phyloP scores from a whole-genome alignment of 1,140 invertebrate species.

The Drosophila pachea region DNA sequence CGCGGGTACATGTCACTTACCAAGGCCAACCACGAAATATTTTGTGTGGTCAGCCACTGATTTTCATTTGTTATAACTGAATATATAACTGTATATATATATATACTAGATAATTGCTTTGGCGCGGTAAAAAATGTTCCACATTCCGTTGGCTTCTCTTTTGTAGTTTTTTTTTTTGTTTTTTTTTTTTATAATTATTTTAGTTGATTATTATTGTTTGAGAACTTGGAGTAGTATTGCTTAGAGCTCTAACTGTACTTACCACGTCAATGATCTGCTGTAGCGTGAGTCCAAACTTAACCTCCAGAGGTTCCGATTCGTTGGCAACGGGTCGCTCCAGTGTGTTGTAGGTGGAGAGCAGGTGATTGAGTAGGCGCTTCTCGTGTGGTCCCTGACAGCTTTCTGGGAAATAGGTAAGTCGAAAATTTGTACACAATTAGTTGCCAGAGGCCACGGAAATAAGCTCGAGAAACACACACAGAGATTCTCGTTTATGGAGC shows the following conservation, averaged over 20 bases:
- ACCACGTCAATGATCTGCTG: constrained; percentile 99
- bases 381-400: constrained; percentile 92
- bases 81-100: not conserved
- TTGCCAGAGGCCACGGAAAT: constrained; percentile 5
- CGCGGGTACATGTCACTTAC: constrained; percentile 87
- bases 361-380: constrained; percentile 90
- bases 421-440: constrained; percentile 44
- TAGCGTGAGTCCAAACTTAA: constrained; percentile 96
- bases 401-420: constrained; percentile 80
- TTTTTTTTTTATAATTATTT: constrained; percentile 19
- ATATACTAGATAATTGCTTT: not conserved
- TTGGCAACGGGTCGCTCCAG: constrained; percentile 97
- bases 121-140: constrained; percentile 44
- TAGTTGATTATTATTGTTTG: constrained; percentile 17
- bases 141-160: constrained; percentile 19
- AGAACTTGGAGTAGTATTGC: constrained; percentile 9
- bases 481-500: constrained; percentile 53
- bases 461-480: constrained; percentile 25
- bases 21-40: constrained; percentile 92
- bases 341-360: constrained; percentile 96
- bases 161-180: not conserved
- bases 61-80: constrained; percentile 83
- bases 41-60: constrained; percentile 94
- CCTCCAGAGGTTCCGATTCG: constrained; percentile 94
- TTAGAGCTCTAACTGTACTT: constrained; percentile 79